phyloP scores from a whole-genome alignment of 2,113 vertebrate species.

The Otus sunia region DNA sequence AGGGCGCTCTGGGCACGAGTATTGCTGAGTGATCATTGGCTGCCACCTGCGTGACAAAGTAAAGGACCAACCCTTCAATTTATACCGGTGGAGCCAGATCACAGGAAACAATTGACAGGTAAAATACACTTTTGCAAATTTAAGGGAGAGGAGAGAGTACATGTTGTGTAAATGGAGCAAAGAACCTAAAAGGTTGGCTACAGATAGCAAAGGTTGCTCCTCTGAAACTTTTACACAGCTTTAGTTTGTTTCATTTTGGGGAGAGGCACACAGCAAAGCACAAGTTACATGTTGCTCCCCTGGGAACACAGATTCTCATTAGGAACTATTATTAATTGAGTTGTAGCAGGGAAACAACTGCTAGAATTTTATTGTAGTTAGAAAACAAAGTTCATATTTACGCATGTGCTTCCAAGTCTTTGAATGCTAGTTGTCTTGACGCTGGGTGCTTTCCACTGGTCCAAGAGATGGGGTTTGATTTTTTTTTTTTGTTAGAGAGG shows the following conservation, averaged over 20 bases:
- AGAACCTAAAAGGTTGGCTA: background rate
- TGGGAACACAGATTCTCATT: background rate
- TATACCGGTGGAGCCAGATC: constrained; percentile 67
- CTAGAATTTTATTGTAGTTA: background rate
- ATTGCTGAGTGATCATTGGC: constrained; percentile 71
- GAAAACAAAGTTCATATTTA: background rate
- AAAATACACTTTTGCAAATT: constrained; percentile 48
- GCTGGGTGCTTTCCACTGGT: background rate
- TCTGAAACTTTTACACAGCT: background rate
- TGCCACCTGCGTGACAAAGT: constrained; percentile 72
- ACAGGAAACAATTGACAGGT: constrained; percentile 67
- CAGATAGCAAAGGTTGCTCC: background rate
- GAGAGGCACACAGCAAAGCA: background rate
- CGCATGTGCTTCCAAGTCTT: background rate
- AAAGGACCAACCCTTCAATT: constrained; percentile 70
- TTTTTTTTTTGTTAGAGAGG: background rate
- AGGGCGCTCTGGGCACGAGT: constrained; percentile 65
- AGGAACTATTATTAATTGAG: background rate
- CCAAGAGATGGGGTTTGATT: background rate
- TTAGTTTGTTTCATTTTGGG: background rate
- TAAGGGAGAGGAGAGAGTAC: background rate
- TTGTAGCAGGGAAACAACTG: background rate
- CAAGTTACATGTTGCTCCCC: background rate
- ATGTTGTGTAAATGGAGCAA: background rate
- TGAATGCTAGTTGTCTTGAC: background rate